Percentiles rank a stretch among this genome's conserved stretches.
Conservation (phyloP, 2,113 vertebrate genomes). For the Columbina picui region DNA sequence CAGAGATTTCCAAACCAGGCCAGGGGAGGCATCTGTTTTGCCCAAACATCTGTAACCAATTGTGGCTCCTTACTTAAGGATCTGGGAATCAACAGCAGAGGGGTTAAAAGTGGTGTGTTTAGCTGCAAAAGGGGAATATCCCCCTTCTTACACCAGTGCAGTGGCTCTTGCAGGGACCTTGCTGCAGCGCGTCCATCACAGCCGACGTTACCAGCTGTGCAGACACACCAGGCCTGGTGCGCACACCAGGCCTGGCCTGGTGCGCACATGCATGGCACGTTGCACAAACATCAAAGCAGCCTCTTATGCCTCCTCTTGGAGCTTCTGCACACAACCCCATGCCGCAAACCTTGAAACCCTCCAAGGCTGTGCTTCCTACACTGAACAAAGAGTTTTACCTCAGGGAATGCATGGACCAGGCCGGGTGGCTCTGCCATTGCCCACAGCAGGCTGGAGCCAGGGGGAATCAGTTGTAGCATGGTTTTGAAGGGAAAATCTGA, state of each 20-base stretch:
- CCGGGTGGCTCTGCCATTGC: neutral
- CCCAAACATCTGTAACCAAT: neutral
- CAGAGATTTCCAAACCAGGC: neutral
- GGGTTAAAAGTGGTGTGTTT: neutral
- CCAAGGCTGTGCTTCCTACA: neutral
- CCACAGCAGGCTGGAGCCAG: neutral
- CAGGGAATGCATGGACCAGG: rapidly evolving
- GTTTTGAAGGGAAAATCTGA: neutral
- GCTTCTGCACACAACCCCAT: neutral
- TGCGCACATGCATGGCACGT: rapidly evolving
- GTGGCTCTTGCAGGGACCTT: neutral
- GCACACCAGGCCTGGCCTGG: rapidly evolving
- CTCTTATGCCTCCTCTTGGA: neutral
- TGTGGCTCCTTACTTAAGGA: neutral
- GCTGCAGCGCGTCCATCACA: rapidly evolving
- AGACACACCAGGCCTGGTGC: rapidly evolving
- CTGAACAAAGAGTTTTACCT: neutral
- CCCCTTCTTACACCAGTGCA: rapidly evolving
- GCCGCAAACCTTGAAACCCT: neutral
- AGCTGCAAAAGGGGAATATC: neutral
- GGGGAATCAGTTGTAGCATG: rapidly evolving
- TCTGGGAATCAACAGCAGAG: neutral
- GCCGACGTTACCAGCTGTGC: rapidly evolving
- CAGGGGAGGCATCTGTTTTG: neutral
- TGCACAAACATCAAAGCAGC: neutral